Evolutionary conservation across 2,797 vertebrate genomes (phyloP).

Genomic region (Hapalemur alaotrensis): DNA sequence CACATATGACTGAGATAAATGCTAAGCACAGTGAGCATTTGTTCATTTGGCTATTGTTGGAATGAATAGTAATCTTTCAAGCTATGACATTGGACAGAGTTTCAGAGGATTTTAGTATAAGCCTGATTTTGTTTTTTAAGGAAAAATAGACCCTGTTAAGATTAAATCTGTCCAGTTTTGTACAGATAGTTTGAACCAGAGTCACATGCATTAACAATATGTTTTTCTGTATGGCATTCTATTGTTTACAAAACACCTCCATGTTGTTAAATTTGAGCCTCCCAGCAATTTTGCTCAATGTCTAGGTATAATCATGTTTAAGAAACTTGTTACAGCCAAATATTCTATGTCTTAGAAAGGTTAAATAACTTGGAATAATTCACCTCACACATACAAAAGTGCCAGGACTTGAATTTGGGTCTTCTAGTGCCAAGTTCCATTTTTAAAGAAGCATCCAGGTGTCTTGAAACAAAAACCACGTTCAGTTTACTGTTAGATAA

Average conservation of each 20-base stretch:
- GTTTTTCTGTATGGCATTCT: not conserved
- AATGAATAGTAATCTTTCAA: not conserved
- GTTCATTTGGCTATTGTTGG: not conserved
- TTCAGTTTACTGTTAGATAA: not conserved
- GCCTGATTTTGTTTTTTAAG: not conserved
- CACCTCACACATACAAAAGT: not conserved
- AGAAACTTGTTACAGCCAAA: not conserved
- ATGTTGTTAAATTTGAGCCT: not conserved
- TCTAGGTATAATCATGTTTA: not conserved
- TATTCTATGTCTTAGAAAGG: not conserved
- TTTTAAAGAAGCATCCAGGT: not conserved
- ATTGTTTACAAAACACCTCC: not conserved
- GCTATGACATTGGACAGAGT: not conserved
- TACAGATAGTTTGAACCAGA: not conserved
- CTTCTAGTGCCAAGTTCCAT: not conserved
- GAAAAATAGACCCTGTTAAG: not conserved
- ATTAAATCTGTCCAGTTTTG: not conserved
- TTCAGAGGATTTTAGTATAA: not conserved
- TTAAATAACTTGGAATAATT: not conserved
- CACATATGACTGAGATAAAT: not conserved
- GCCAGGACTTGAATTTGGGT: not conserved
- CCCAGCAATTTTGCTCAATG: not conserved
- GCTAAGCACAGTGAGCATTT: not conserved
- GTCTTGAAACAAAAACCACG: not conserved
- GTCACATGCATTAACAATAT: not conserved